phyloP scores from a whole-genome alignment of 2,113 vertebrate genomes.

The Gambusia affinis region DNA sequence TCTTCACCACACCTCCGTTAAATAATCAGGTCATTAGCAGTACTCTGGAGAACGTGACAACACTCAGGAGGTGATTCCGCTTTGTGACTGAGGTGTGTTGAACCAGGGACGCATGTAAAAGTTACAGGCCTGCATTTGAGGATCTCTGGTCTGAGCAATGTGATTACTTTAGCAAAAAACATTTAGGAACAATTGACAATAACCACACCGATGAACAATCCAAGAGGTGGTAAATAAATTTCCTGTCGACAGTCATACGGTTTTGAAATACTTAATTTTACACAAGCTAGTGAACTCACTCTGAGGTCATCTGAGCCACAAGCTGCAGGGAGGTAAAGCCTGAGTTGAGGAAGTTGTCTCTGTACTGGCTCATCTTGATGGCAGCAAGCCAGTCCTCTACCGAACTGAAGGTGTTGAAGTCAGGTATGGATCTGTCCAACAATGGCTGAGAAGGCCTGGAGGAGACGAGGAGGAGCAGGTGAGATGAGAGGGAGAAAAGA shows the following conservation, averaged over 20 bases:
- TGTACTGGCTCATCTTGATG: slow-evolving; percentile 99
- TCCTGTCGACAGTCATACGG: slow-evolving; percentile 43
- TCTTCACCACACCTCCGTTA: too few species aligned
- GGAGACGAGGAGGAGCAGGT: background rate
- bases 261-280: slow-evolving; percentile 12
- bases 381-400: slow-evolving; percentile 98
- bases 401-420: slow-evolving; percentile 98
- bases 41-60: too few species aligned
- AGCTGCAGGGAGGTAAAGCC: slow-evolving; percentile 98
- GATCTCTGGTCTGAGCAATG: too few species aligned
- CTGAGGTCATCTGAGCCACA: slow-evolving; percentile 95
- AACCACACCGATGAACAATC: slow-evolving; percentile 24
- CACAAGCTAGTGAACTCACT: slow-evolving; percentile 84
- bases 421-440: slow-evolving; percentile 95
- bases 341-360: slow-evolving; percentile 96
- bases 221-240: slow-evolving; percentile 10
- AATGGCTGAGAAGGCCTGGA: slow-evolving; percentile 97
- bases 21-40: too few species aligned
- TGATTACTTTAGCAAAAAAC: background rate
- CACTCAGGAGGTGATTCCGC: too few species aligned
- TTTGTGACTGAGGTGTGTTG: too few species aligned
- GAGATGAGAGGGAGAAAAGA: slow-evolving; percentile 7
- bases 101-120: too few species aligned
- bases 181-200: background rate
- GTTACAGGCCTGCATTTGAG: too few species aligned